These are phyloP conservation scores for Temnopleurus reevesii DNA, from an alignment of 53 echinoderm and acorn worm species.

Conservation along the genomic window DNA sequence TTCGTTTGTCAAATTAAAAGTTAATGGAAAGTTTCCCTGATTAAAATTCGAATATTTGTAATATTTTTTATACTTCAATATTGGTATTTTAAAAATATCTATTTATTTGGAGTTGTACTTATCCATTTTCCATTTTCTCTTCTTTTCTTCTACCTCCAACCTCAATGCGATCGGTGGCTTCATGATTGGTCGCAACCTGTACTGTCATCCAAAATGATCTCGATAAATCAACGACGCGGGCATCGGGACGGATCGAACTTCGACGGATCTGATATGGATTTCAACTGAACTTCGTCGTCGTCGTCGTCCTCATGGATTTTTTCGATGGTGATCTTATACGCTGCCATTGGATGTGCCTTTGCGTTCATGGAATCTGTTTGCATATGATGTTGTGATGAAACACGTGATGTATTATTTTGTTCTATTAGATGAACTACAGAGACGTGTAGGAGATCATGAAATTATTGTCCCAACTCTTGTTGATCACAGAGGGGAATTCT, in stretches of 20 bases:
- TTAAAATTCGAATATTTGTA: too few species aligned
- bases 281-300: neutral
- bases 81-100: too few species aligned
- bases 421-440: slow-evolving; percentile 53
- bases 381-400: neutral
- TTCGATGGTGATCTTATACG: neutral
- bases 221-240: neutral
- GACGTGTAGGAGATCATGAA: slow-evolving; percentile 73
- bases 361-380: neutral
- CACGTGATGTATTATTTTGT: neutral
- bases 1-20: too few species aligned
- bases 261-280: too few species aligned
- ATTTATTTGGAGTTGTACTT: too few species aligned
- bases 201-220: neutral
- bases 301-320: neutral
- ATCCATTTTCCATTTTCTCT: neutral
- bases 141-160: neutral
- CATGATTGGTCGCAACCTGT: neutral
- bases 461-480: slow-evolving; percentile 84
- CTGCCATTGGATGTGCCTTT: neutral
- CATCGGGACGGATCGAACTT: neutral
- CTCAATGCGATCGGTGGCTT: neutral
- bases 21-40: too few species aligned
- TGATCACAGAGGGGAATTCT: slow-evolving; percentile 80
- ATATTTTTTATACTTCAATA: too few species aligned